These are phyloP conservation scores for Drosophila paracracens DNA, from an alignment of 2,888 invertebrate species.

Conservation along the genomic window DNA sequence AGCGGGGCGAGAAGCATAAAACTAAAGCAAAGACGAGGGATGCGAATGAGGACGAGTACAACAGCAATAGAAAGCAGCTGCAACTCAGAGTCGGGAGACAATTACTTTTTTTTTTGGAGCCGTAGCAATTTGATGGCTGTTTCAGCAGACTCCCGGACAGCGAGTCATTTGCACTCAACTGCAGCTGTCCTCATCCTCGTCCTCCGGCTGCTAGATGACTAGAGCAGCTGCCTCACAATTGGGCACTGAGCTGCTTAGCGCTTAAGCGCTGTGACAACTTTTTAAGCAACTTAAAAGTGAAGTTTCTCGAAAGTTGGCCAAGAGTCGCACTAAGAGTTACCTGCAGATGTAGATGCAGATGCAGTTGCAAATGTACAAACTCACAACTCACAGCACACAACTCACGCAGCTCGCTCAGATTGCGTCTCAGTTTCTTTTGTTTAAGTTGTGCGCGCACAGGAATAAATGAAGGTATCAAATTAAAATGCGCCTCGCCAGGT, in stretches of 20 bases:
- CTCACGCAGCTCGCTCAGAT: constrained; percentile 23
- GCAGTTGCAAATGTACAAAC: constrained; percentile 24
- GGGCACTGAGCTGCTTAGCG: constrained; percentile 69
- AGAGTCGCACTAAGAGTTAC: constrained; percentile 46
- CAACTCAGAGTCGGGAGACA: constrained; percentile 61
- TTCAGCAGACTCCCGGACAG: constrained; percentile 24
- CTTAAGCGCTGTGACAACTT: constrained; percentile 80
- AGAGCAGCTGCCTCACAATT: constrained; percentile 47
- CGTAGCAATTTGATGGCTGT: constrained; percentile 39
- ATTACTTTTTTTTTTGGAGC: constrained; percentile 19
- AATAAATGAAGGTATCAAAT: constrained; percentile 77
- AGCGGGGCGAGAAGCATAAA: constrained; percentile 38
- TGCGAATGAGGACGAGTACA: constrained; percentile 17
- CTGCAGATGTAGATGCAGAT: constrained; percentile 44
- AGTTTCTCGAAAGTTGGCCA: constrained; percentile 58
- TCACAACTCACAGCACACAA: constrained; percentile 32
- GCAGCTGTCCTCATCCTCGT: constrained; percentile 45
- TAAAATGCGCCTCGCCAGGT: constrained; percentile 70
- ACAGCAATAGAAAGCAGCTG: constrained; percentile 76
- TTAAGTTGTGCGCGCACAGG: constrained; percentile 67
- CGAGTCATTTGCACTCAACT: constrained; percentile 66
- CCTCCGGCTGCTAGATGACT: background rate
- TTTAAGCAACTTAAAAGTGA: constrained; percentile 77
- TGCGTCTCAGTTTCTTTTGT: constrained; percentile 70
- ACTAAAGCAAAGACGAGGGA: constrained; percentile 41